Base-by-base conservation (phyloP, 2,113 vertebrate genomes). In the Amblyornis subalaris region DNA sequence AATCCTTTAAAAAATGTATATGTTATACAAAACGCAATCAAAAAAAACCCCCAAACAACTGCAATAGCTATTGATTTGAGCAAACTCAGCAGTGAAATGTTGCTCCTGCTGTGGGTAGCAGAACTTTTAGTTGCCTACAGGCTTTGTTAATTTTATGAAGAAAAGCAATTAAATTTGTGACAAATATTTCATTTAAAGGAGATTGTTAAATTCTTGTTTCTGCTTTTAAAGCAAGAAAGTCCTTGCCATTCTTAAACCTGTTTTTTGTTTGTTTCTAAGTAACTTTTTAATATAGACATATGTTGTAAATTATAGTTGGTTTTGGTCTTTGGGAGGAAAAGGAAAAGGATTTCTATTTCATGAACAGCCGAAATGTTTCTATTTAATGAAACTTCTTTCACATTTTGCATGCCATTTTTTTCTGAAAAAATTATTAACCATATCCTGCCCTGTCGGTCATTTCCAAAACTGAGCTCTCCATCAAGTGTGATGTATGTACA, bases 151-250 rank as follows among this genome's bases (percentile, higher is more conserved):
- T 91, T 97, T 96, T 94, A 76, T 76, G 25, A 91, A 92, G 44
- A 66, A 96, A 90, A 96, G 38, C 88, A 94, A 89, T 87, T 54
- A 87, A 82, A 88, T 90, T 64, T 96, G 80, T 96, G 62, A 85
- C 64, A 55, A 80, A 67, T 75, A 84, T 60, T 96, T 96, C 21
- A 92, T 96, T 95, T 94, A n/a, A 85, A 85, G 28, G 51, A 90
- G 81, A 81, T 74, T 58, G 22, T 92, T 62, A 91, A 48, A 74
- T 64, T 92, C 15, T 69, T 95, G 15, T 80, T 93, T 71, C 55
- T 95, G 70, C 28, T 95, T 96, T 96, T 96, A 85, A 85, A 95
- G 45, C 67, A 95, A 94, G 54, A 93, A 92, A 84, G 47, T 82
- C 26, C n/a, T 95, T 96, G 88, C 44, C 90, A 61, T 92, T 96